Evolutionary conservation across 2,797 vertebrate species (phyloP).

Genomic region (Erithacus rubecula): DNA sequence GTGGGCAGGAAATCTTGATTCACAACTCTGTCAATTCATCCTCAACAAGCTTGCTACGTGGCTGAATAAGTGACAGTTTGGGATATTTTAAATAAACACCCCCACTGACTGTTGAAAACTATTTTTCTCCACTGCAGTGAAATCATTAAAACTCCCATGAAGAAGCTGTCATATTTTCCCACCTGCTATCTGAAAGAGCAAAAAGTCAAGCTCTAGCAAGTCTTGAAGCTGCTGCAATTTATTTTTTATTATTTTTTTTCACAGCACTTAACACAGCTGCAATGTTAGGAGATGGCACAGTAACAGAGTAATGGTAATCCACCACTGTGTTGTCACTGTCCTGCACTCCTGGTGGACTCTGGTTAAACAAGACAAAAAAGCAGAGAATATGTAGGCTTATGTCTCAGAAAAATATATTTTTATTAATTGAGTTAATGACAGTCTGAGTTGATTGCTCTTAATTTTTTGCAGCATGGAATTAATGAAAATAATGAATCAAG

Average conservation of each 20-base stretch:
- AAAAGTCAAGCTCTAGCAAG: slow-evolving; percentile 16
- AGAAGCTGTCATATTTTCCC: slow-evolving; percentile 21
- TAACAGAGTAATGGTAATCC: neutral
- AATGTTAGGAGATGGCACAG: neutral
- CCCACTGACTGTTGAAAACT: slow-evolving; percentile 11
- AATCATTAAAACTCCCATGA: slow-evolving; percentile 43
- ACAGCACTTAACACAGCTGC: neutral
- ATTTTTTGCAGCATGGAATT: neutral
- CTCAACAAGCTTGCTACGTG: slow-evolving; percentile 24
- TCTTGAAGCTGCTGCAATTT: neutral
- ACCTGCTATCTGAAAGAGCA: slow-evolving; percentile 3
- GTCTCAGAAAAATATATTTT: neutral
- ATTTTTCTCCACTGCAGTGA: slow-evolving; percentile 17
- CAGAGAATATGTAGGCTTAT: neutral
- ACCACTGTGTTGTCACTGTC: neutral
- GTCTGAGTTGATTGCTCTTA: neutral
- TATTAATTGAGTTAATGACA: neutral
- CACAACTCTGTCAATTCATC: slow-evolving; percentile 37
- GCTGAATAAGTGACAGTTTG: slow-evolving; percentile 18
- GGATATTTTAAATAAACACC: slow-evolving; percentile 59
- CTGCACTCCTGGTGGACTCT: neutral
- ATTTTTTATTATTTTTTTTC: neutral
- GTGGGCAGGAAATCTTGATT: slow-evolving; percentile 57
- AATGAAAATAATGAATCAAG: neutral
- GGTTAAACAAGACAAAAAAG: neutral